A percentile compares a stretch with the other conserved stretches of the same genome.
These are phyloP conservation scores for Drosophila tani DNA, from an alignment of 1,140 invertebrate genomes.

Conservation along the genomic window DNA sequence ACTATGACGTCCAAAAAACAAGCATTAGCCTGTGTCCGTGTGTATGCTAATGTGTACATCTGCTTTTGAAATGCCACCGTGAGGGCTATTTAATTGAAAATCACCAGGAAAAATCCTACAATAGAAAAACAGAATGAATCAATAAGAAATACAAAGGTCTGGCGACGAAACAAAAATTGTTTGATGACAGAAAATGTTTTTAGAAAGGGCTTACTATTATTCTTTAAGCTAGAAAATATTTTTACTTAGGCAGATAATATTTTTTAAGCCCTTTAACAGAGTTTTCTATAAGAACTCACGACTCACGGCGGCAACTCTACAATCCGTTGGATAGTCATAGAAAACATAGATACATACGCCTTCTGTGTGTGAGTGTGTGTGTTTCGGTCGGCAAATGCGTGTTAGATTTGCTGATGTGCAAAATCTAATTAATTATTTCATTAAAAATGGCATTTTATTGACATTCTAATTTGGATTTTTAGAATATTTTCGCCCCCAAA, in stretches of 20 bases:
- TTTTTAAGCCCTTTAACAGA: not conserved
- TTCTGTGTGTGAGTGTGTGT: not conserved
- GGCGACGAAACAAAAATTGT: not conserved
- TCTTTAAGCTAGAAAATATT: not conserved
- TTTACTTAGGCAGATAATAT: not conserved
- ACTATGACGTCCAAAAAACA: conserved; percentile 39
- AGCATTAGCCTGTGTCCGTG: conserved; percentile 7
- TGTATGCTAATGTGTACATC: conserved; percentile 42
- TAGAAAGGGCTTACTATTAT: conserved; percentile 1
- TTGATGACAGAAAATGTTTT: not conserved
- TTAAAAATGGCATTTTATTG: conserved; percentile 81
- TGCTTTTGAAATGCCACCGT: conserved; percentile 35
- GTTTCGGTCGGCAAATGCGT: conserved; percentile 50
- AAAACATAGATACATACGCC: conserved; percentile 22
- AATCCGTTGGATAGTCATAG: conserved; percentile 21
- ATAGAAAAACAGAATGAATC: conserved; percentile 2
- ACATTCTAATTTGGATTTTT: conserved; percentile 83
- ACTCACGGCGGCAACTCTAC: conserved; percentile 4
- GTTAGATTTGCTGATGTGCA: conserved; percentile 75
- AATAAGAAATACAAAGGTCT: not conserved
- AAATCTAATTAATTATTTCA: conserved; percentile 84
- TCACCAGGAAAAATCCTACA: not conserved
- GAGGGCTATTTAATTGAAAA: conserved; percentile 21
- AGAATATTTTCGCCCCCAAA: conserved; percentile 46
- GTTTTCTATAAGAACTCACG: conserved; percentile 11